phyloP scores from a whole-genome alignment of 2,888 invertebrate species.

The Pachydiplax longipennis region DNA sequence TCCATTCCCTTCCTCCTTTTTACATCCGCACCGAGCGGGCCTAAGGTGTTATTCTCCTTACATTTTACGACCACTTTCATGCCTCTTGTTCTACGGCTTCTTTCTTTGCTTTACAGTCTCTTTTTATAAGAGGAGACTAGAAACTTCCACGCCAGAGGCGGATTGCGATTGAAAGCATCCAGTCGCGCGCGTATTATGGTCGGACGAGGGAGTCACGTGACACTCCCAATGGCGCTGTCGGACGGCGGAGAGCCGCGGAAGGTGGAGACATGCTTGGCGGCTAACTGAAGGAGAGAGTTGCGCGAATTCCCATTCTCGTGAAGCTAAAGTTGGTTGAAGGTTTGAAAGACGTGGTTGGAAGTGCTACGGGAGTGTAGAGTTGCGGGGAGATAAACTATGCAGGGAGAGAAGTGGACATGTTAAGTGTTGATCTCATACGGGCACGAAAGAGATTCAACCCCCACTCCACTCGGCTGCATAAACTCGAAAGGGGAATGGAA shows the following conservation, averaged over 20 bases:
- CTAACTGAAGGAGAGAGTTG: conserved; percentile 6
- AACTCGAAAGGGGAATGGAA: neutral
- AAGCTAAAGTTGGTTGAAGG: conserved; percentile 24
- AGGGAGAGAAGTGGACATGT: neutral
- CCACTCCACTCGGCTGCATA: neutral
- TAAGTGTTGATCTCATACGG: neutral
- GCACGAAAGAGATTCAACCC: neutral
- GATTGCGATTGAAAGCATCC: neutral
- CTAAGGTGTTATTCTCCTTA: neutral
- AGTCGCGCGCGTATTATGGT: neutral
- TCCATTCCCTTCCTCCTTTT: neutral
- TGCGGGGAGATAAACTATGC: neutral
- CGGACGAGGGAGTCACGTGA: neutral
- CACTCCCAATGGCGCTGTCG: neutral
- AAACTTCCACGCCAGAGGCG: neutral
- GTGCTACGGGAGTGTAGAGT: neutral
- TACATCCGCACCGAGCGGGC: neutral
- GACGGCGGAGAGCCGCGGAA: neutral
- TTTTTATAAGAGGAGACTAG: neutral
- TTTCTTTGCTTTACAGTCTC: neutral
- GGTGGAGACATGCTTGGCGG: neutral
- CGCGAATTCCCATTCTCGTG: neutral
- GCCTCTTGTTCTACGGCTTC: neutral
- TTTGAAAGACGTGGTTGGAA: neutral
- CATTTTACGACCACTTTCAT: neutral